A percentile compares a stretch with the other conserved stretches of the same genome.
phyloP scores from a whole-genome alignment of 2,113 vertebrate species.

The Tauraco erythrolophus region DNA sequence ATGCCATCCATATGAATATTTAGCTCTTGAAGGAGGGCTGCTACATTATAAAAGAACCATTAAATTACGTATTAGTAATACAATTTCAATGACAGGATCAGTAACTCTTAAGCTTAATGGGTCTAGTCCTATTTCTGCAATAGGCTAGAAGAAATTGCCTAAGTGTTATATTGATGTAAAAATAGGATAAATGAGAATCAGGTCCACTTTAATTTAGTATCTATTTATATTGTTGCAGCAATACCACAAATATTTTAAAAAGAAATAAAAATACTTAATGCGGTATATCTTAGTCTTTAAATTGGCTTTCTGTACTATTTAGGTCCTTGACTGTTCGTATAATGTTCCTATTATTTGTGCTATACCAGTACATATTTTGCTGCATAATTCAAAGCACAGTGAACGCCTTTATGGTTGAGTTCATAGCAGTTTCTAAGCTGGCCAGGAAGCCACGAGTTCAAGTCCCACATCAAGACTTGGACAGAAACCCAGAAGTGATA shows the following conservation, averaged over 20 bases:
- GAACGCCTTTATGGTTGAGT: not conserved
- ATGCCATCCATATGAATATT: not conserved
- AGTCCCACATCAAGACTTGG: conserved; percentile 12
- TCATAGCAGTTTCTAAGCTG: not conserved
- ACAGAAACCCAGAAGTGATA: conserved; percentile 1
- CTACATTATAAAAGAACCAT: not conserved
- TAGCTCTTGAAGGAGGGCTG: not conserved
- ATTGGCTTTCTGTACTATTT: not conserved
- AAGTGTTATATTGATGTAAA: not conserved
- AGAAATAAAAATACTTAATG: not conserved
- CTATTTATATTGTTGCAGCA: not conserved
- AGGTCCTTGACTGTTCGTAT: not conserved
- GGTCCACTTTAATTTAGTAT: not conserved
- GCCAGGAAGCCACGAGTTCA: not conserved
- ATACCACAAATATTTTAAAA: not conserved
- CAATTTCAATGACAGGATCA: not conserved
- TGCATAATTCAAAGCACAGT: not conserved
- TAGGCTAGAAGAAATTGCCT: not conserved
- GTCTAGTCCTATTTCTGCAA: not conserved
- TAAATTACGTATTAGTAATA: conserved; percentile 30
- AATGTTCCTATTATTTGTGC: not conserved
- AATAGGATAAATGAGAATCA: not conserved
- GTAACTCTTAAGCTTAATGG: not conserved
- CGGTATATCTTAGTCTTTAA: not conserved
- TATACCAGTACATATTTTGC: not conserved